Evolutionary conservation across 1,140 invertebrate species (phyloP).

Genomic region (Dreissena rostriformis): DNA sequence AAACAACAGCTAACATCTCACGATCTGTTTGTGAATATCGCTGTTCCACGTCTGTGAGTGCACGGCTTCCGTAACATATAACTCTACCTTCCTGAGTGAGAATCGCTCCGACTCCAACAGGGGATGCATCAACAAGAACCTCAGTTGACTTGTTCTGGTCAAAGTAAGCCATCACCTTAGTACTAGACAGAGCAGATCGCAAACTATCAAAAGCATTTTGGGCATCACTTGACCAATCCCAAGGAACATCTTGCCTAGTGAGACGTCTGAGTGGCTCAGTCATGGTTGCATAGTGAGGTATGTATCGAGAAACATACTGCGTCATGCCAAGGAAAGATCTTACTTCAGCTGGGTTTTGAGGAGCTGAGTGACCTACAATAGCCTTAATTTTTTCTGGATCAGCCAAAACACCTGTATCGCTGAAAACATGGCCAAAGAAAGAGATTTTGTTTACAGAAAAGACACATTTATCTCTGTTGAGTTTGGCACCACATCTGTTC

Average conservation of each 20-base stretch:
- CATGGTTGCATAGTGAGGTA: conserved; percentile 31
- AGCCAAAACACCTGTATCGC: conserved; percentile 21
- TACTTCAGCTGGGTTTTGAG: conserved; percentile 30
- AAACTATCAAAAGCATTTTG: conserved; percentile 13
- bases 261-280: no score
- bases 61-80: conserved; percentile 4
- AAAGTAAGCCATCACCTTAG: conserved; percentile 23
- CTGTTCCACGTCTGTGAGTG: conserved; percentile 39
- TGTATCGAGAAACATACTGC: conserved; percentile 48
- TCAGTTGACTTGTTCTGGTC: conserved; percentile 1
- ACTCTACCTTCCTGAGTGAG: conserved; percentile 4
- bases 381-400: conserved; percentile 52
- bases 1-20: conserved; percentile 30
- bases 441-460: no score
- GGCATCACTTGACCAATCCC: no score
- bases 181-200: conserved; percentile 1
- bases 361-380: conserved; percentile 13
- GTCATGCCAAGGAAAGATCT: conserved; percentile 54
- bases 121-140: conserved; percentile 28
- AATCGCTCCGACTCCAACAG: conserved; percentile 7
- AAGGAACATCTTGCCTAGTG: no score
- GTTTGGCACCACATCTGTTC: no score
- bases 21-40: conserved; percentile 55
- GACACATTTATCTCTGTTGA: no score
- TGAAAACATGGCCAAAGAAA: no score